Evolutionary conservation across 1,140 invertebrate species (phyloP).

Genomic region (Ceratoteleas bidentatus): DNA sequence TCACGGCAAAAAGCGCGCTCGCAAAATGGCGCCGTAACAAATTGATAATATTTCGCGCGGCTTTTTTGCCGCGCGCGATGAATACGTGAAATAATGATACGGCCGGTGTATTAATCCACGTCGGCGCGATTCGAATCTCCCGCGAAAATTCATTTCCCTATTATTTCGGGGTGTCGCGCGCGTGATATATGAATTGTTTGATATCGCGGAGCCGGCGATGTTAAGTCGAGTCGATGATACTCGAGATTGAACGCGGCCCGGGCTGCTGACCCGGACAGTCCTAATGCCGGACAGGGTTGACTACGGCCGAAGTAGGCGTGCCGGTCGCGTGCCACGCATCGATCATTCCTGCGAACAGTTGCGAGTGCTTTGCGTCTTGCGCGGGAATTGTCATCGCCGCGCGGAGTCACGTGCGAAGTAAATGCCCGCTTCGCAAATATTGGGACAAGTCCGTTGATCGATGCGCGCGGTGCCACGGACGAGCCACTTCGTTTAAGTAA

Average conservation of each 20-base stretch:
- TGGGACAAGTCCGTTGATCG: slow-evolving; percentile 71
- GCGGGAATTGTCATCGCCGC: slow-evolving; percentile 64
- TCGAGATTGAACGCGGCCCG: slow-evolving; percentile 57
- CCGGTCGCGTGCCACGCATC: slow-evolving; percentile 79
- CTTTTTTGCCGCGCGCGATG: slow-evolving; percentile 26
- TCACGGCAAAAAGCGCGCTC: slow-evolving; percentile 43
- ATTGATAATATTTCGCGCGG: slow-evolving; percentile 40
- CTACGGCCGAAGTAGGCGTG: slow-evolving; percentile 70
- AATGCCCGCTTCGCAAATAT: slow-evolving; percentile 64
- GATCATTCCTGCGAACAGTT: slow-evolving; percentile 78
- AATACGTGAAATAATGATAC: slow-evolving; percentile 40
- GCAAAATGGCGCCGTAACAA: slow-evolving; percentile 49
- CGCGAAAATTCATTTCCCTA: slow-evolving; percentile 82
- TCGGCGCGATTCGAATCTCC: slow-evolving; percentile 74
- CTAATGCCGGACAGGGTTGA: slow-evolving; percentile 65
- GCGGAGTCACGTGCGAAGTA: slow-evolving; percentile 73
- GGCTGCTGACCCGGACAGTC: slow-evolving; percentile 67
- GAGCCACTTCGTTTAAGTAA: neutral
- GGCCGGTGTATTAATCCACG: slow-evolving; percentile 41
- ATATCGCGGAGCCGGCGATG: slow-evolving; percentile 65
- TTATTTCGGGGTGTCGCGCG: slow-evolving; percentile 79
- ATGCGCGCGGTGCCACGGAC: slow-evolving; percentile 31
- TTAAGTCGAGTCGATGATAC: slow-evolving; percentile 60
- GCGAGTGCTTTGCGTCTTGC: slow-evolving; percentile 57
- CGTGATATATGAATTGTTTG: slow-evolving; percentile 82